Evolutionary conservation across 2,888 invertebrate genomes (phyloP).

Genomic region (Chrysodeixis includens): DNA sequence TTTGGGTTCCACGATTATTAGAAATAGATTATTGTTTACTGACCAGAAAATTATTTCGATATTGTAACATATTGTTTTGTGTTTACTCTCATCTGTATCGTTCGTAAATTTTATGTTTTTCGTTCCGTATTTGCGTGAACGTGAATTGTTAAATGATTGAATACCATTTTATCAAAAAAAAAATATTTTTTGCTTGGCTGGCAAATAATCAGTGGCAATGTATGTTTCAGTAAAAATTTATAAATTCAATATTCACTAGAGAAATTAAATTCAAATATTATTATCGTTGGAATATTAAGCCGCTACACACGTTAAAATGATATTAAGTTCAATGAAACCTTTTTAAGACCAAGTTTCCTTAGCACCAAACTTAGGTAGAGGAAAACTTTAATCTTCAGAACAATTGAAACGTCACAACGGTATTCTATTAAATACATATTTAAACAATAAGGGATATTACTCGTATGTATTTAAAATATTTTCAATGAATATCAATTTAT

Average conservation of each 20-base stretch:
- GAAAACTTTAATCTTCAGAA: neutral
- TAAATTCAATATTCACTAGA: too few relatives aligned
- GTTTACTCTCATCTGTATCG: neutral
- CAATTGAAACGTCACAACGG: neutral
- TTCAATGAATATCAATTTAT: neutral
- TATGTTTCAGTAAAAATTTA: too few relatives aligned
- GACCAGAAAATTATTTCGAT: neutral
- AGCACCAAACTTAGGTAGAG: neutral
- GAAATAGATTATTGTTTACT: constrained; percentile 6
- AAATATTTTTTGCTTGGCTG: too few relatives aligned
- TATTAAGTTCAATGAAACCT: neutral
- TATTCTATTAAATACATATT: neutral
- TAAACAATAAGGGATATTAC: neutral
- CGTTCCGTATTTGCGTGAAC: too few relatives aligned
- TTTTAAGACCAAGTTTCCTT: neutral
- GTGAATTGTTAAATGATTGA: too few relatives aligned
- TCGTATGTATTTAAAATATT: neutral
- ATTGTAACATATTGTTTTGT: neutral
- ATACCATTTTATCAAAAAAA: too few relatives aligned
- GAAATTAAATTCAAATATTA: too few relatives aligned
- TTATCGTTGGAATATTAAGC: too few relatives aligned
- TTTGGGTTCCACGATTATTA: constrained; percentile 14
- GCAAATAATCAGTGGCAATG: too few relatives aligned
- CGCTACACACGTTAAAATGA: neutral
- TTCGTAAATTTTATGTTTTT: too few relatives aligned